Evolutionary conservation across 2,113 vertebrate species (phyloP).

Genomic region (Columba janthina): DNA sequence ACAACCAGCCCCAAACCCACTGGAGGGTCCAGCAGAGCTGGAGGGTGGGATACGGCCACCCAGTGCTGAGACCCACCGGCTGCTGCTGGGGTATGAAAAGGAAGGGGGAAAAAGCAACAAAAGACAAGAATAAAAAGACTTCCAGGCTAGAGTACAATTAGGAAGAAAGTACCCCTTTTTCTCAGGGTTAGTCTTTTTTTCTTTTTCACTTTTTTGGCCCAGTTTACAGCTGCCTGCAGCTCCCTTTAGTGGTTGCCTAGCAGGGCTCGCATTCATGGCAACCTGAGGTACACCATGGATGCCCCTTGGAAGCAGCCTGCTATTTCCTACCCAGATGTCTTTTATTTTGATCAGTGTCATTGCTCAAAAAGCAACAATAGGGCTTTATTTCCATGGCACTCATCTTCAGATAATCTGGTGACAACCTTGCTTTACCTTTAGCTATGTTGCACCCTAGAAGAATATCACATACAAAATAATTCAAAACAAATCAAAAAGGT

Average conservation of each 20-base stretch:
- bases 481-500: not conserved
- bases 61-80: not conserved
- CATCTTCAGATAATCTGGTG: not conserved
- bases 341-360: slow-evolving; percentile 10
- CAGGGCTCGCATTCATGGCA: slow-evolving; percentile 67
- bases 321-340: slow-evolving; percentile 46
- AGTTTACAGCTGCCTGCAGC: not conserved
- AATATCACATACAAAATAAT: not conserved
- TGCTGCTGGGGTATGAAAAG: not conserved
- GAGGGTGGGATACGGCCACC: not conserved
- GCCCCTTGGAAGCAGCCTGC: not conserved
- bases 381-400: not conserved
- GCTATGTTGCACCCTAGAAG: not conserved
- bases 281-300: slow-evolving; percentile 70
- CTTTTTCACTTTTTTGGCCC: not conserved
- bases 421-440: not conserved
- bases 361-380: not conserved
- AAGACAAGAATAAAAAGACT: slow-evolving; percentile 4
- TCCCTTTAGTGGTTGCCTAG: slow-evolving; percentile 77
- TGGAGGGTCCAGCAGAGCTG: not conserved
- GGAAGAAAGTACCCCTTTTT: not conserved
- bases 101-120: slow-evolving; percentile 12
- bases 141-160: not conserved
- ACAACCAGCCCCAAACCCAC: not conserved
- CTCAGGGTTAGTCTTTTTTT: not conserved